A percentile compares a stretch with the other conserved stretches of the same genome.
phyloP scores from a whole-genome alignment of 2,113 vertebrate species.

The Microcebus tavaratra region DNA sequence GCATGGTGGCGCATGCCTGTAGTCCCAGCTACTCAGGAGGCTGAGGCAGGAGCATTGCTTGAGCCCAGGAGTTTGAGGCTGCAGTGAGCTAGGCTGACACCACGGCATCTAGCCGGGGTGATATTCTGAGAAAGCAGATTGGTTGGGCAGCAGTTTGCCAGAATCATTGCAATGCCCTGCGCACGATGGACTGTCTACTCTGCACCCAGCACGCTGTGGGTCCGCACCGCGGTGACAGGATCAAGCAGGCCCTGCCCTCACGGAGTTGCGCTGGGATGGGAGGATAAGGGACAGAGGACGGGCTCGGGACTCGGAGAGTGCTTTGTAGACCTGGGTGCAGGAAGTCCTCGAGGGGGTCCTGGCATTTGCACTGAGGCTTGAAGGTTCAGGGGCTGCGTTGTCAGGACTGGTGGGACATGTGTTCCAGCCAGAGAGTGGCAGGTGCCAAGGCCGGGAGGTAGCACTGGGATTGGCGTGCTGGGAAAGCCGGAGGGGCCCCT shows the following conservation, averaged over 20 bases:
- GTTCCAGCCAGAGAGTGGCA: neutral
- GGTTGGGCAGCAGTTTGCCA: neutral
- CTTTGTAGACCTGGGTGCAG: neutral
- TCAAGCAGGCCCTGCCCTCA: neutral
- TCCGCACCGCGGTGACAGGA: rapidly evolving
- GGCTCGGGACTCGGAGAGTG: no score
- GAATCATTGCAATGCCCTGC: rapidly evolving
- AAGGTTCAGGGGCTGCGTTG: neutral
- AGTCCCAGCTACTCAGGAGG: no score
- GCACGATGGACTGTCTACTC: neutral
- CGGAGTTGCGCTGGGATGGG: neutral
- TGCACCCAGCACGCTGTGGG: rapidly evolving
- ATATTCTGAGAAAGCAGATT: neutral
- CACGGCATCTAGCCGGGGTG: no score
- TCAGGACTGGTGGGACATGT: neutral
- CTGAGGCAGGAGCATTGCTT: no score
- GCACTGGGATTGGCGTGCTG: neutral
- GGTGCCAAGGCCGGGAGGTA: rapidly evolving
- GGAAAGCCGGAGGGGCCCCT: neutral
- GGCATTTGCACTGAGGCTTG: neutral
- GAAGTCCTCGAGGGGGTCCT: no score
- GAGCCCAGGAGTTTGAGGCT: no score
- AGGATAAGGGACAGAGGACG: neutral
- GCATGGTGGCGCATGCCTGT: no score
- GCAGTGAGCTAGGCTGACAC: no score